These are phyloP conservation scores for Ochropacha duplaris DNA, from an alignment of 2,888 invertebrate genomes.

Conservation along the genomic window DNA sequence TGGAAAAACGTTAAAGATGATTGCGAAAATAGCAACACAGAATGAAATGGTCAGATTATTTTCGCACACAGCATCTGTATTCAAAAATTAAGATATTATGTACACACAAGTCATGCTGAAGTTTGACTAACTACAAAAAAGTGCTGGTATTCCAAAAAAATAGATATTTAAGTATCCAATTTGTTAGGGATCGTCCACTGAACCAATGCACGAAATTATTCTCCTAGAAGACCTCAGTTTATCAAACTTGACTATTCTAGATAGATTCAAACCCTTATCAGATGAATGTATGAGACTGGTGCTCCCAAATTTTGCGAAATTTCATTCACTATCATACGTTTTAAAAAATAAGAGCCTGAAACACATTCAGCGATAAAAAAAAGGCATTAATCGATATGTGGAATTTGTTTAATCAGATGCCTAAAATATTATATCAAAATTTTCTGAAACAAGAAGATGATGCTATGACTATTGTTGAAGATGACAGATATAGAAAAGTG, in stretches of 20 bases:
- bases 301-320: constrained; percentile 36
- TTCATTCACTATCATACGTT: constrained; percentile 42
- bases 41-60: constrained; percentile 18
- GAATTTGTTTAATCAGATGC: no score
- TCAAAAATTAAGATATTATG: constrained; percentile 41
- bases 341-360: constrained; percentile 37
- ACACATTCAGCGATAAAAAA: constrained; percentile 20
- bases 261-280: constrained; percentile 32
- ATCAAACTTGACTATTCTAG: constrained; percentile 32
- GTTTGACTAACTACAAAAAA: constrained; percentile 31
- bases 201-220: constrained; percentile 42
- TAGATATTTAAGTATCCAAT: constrained; percentile 36
- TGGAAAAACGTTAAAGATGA: constrained; percentile 34
- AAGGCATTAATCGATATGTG: no score
- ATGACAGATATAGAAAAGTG: no score
- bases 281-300: constrained; percentile 32
- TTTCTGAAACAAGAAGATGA: no score
- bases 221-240: constrained; percentile 46
- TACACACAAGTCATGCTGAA: constrained; percentile 42
- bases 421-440: no score
- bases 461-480: no score
- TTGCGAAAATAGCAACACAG: constrained; percentile 42
- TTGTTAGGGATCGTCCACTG: constrained; percentile 39
- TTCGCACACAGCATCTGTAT: constrained; percentile 21
- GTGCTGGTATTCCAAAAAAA: constrained; percentile 27